Conservation (phyloP, 2,888 invertebrate genomes). For the Miltochrista miniata region DNA sequence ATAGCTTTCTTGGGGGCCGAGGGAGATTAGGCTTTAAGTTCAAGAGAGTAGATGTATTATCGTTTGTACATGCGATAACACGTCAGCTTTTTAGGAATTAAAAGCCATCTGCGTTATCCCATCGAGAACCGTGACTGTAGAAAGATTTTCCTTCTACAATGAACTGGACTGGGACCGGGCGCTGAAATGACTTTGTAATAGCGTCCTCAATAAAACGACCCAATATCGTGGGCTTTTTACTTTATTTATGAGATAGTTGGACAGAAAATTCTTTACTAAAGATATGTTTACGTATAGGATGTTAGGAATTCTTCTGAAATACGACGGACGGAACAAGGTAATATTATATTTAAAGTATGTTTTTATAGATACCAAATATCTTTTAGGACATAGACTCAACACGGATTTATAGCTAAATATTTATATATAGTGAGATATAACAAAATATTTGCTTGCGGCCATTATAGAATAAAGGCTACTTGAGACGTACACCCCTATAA, state of each 20-base stretch:
- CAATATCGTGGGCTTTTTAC: constrained; percentile 69
- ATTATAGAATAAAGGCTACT: too few relatives aligned
- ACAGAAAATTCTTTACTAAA: constrained; percentile 42
- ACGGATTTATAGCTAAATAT: constrained; percentile 2
- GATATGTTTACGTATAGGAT: constrained; percentile 42
- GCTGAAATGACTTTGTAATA: constrained; percentile 80
- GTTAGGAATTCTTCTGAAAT: constrained; percentile 23
- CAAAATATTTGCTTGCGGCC: constrained; percentile 8
- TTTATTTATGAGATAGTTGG: constrained; percentile 67
- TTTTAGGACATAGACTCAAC: background rate
- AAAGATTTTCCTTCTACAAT: constrained; percentile 83
- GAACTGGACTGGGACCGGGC: constrained; percentile 75
- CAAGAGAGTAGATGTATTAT: constrained; percentile 69
- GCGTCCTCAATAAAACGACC: constrained; percentile 75
- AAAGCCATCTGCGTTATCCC: constrained; percentile 74
- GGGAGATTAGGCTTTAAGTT: constrained; percentile 69
- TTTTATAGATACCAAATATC: too few relatives aligned
- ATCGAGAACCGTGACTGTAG: constrained; percentile 83
- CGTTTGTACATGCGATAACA: constrained; percentile 51
- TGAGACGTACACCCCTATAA: constrained; percentile 44
- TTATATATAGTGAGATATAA: constrained; percentile 17
- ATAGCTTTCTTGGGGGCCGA: constrained; percentile 76
- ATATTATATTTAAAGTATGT: constrained; percentile 20
- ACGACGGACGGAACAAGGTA: constrained; percentile 16
- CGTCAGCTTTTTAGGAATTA: constrained; percentile 60